A percentile compares a stretch with the other conserved stretches of the same genome.
Evolutionary conservation across 2,797 vertebrate species (phyloP).

Genomic region (Acridotheres tristis): DNA sequence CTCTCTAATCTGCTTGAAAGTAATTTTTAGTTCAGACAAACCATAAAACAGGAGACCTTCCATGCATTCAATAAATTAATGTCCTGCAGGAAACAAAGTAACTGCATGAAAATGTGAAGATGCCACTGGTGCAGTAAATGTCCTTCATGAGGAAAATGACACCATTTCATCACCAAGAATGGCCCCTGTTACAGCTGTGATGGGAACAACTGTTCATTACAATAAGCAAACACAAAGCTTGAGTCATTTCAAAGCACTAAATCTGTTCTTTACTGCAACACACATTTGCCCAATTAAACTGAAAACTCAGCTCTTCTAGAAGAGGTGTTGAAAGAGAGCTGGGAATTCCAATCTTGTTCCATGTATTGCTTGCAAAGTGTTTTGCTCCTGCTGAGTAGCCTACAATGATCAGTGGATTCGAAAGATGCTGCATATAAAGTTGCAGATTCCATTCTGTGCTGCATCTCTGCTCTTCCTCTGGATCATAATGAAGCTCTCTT

Average conservation of each 20-base stretch:
- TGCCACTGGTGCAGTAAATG: not conserved
- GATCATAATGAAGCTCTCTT: not conserved
- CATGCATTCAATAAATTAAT: not conserved
- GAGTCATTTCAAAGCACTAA: not conserved
- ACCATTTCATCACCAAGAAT: not conserved
- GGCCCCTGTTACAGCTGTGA: not conserved
- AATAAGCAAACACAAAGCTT: not conserved
- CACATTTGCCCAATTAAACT: not conserved
- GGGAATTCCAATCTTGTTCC: not conserved
- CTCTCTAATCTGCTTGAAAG: not conserved
- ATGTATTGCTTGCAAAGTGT: not conserved
- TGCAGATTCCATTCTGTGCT: not conserved
- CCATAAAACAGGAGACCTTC: not conserved
- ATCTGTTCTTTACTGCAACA: not conserved
- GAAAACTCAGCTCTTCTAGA: not conserved
- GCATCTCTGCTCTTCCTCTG: not conserved
- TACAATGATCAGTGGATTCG: not conserved
- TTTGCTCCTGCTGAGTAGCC: not conserved
- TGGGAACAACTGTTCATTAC: not conserved
- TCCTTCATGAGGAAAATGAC: not conserved
- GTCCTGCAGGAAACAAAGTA: not conserved
- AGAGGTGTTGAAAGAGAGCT: not conserved
- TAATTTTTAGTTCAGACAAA: not conserved
- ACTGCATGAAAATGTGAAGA: not conserved
- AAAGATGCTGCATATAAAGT: not conserved